Percentiles rank a stretch among this genome's conserved stretches.
Conservation (phyloP, 2,113 vertebrate genomes). For the Rhabdomys dilectus region DNA sequence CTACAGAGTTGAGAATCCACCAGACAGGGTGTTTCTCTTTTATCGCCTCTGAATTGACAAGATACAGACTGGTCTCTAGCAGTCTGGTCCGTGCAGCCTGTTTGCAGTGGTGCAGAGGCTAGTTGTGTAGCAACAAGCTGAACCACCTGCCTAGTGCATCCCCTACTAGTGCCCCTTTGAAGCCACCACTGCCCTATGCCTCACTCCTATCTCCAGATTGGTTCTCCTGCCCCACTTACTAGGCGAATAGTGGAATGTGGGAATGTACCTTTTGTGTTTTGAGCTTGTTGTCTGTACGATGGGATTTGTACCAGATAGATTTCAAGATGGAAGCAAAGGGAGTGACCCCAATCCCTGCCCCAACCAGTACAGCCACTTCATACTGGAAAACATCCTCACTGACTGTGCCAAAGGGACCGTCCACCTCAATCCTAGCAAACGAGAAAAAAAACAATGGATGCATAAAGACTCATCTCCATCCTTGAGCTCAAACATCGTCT, state of each 20-base stretch:
- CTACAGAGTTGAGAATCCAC: conserved; percentile 45
- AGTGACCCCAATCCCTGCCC: conserved; percentile 94
- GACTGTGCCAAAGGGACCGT: conserved; percentile 95
- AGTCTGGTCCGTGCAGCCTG: not conserved
- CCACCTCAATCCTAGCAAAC: conserved; percentile 91
- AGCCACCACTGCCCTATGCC: not conserved
- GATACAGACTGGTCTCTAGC: not conserved
- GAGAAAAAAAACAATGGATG: not conserved
- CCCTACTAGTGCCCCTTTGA: not conserved
- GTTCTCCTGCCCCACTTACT: not conserved
- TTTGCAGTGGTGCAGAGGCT: not conserved
- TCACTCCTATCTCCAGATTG: not conserved
- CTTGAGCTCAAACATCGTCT: not conserved
- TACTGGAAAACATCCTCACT: conserved; percentile 96
- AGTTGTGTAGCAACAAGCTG: not conserved
- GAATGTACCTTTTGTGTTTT: conserved; percentile 91
- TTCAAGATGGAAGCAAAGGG: conserved; percentile 96
- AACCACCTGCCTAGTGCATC: not conserved
- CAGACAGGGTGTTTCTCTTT: not conserved
- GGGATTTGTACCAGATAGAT: conserved; percentile 97
- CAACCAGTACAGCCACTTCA: conserved; percentile 94
- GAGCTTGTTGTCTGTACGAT: conserved; percentile 90
- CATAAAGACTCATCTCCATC: conserved; percentile 34
- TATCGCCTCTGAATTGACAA: not conserved
- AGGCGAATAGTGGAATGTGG: not conserved